These are phyloP conservation scores for Laticauda laticaudata DNA, from an alignment of 2,113 vertebrate species.

Conservation along the genomic window DNA sequence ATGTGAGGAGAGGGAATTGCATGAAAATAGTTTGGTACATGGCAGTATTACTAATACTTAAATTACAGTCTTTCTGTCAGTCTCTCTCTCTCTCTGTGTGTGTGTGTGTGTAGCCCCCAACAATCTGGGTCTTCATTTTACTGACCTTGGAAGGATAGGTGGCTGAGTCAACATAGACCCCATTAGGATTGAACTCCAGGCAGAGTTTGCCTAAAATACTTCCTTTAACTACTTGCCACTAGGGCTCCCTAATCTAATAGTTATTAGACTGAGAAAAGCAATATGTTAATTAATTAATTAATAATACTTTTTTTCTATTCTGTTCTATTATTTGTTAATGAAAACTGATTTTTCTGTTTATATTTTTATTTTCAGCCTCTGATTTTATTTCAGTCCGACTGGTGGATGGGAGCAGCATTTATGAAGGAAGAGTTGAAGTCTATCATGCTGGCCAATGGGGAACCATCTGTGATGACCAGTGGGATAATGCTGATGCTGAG, in stretches of 20 bases:
- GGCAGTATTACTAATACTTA: neutral
- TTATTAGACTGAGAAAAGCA: neutral
- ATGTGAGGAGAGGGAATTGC: neutral
- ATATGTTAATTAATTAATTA: too few species aligned
- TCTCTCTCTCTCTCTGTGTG: too few species aligned
- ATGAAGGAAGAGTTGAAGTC: constrained; percentile 90
- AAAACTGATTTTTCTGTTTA: neutral
- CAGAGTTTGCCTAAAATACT: neutral
- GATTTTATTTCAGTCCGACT: constrained; percentile 77
- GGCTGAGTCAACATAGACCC: neutral
- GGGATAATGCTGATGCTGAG: constrained; percentile 94
- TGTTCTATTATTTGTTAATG: neutral
- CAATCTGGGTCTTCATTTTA: neutral
- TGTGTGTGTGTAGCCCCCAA: neutral
- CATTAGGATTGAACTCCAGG: neutral
- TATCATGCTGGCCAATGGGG: constrained; percentile 91
- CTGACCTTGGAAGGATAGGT: neutral
- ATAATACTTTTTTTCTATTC: neutral
- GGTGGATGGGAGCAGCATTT: constrained; percentile 70
- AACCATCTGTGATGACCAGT: constrained; percentile 93
- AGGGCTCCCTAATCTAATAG: neutral
- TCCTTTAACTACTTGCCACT: neutral
- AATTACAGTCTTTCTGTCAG: neutral
- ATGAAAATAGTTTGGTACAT: neutral
- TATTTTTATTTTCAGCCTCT: constrained; percentile 60